phyloP scores from a whole-genome alignment of 2,797 vertebrate species.

The Chiroxiphia lanceolata region DNA sequence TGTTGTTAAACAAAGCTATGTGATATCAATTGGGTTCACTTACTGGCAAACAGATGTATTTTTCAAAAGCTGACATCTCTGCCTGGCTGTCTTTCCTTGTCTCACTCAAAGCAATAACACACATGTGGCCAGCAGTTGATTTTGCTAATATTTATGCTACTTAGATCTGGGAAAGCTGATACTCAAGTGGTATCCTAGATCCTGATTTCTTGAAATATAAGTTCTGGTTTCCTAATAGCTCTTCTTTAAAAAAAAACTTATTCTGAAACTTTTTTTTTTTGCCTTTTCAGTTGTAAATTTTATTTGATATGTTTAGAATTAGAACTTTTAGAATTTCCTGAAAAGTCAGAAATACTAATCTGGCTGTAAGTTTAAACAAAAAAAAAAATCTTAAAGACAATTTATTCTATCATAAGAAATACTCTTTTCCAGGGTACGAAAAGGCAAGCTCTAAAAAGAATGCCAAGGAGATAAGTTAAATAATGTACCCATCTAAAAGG shows the following conservation, averaged over 20 bases:
- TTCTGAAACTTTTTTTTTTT: not conserved
- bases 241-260: not conserved
- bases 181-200: not conserved
- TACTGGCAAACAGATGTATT: not conserved
- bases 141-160: not conserved
- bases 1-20: not conserved
- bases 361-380: not conserved
- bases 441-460: not conserved
- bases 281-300: not conserved
- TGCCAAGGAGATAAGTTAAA: not conserved
- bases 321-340: not conserved
- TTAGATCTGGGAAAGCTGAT: not conserved
- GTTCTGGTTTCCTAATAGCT: not conserved
- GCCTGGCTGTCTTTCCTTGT: not conserved
- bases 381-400: not conserved
- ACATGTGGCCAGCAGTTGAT: not conserved
- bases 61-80: not conserved
- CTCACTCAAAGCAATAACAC: not conserved
- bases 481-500: not conserved
- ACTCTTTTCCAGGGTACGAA: not conserved
- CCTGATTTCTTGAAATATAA: not conserved
- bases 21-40: not conserved
- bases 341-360: not conserved
- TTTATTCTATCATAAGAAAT: not conserved
- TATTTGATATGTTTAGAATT: not conserved